Evolutionary conservation across 2,113 vertebrate species (phyloP).

Genomic region (Megaleporinus macrocephalus): DNA sequence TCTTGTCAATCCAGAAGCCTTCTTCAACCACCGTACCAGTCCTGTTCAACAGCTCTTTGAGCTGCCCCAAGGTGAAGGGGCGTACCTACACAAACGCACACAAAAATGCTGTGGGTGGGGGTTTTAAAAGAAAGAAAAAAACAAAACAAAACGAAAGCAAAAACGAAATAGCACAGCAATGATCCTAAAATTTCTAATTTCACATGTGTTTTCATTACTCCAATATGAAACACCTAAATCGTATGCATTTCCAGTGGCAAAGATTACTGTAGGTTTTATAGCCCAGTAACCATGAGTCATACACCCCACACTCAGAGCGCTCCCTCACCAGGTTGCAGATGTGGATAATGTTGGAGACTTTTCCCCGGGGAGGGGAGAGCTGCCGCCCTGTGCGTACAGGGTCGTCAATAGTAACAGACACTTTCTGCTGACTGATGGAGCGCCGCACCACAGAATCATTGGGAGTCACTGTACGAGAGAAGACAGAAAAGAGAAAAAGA

Average conservation of each 20-base stretch:
- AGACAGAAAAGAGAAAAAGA: background rate
- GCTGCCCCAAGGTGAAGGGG: constrained; percentile 89
- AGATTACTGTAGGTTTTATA: background rate
- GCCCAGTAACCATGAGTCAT: background rate
- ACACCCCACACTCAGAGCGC: background rate
- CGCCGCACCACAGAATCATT: constrained; percentile 86
- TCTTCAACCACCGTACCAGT: constrained; percentile 87
- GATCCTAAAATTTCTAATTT: background rate
- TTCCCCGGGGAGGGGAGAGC: constrained; percentile 85
- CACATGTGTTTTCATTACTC: background rate
- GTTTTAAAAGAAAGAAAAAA: too few species aligned
- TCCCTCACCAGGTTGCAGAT: constrained; percentile 87
- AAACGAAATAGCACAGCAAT: background rate
- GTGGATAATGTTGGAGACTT: constrained; percentile 86
- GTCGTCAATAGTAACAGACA: constrained; percentile 90
- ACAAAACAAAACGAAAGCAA: too few species aligned
- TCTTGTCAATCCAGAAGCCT: constrained; percentile 93
- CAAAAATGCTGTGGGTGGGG: background rate
- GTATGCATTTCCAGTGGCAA: background rate
- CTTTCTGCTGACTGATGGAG: constrained; percentile 90
- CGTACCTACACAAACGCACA: constrained; percentile 76
- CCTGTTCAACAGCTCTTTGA: constrained; percentile 87
- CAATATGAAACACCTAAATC: background rate
- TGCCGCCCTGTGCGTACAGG: constrained; percentile 81
- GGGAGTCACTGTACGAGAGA: constrained; percentile 76